Conservation (phyloP, 2,888 invertebrate genomes). For the Leptarthrus brevirostris region DNA sequence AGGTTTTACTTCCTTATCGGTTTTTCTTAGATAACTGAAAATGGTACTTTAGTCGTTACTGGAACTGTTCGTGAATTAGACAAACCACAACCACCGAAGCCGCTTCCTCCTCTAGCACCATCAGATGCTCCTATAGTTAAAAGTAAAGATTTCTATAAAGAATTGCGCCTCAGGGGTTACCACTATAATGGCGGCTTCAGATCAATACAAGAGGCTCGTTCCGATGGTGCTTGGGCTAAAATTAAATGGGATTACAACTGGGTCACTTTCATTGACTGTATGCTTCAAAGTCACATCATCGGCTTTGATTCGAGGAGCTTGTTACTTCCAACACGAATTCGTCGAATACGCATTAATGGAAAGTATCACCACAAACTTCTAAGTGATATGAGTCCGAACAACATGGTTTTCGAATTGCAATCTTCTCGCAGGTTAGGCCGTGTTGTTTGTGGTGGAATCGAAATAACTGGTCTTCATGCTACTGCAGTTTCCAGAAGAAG, state of each 20-base stretch:
- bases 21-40: slow-evolving; percentile 72
- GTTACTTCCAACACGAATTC: slow-evolving; percentile 80
- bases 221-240: slow-evolving; percentile 63
- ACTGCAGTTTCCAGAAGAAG: slow-evolving; percentile 78
- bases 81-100: slow-evolving; percentile 56
- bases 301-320: slow-evolving; percentile 77
- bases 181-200: slow-evolving; percentile 68
- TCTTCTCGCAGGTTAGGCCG: slow-evolving; percentile 60
- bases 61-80: slow-evolving; percentile 72
- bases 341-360: slow-evolving; percentile 77
- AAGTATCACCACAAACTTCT: slow-evolving; percentile 71
- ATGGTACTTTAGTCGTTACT: slow-evolving; percentile 76
- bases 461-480: slow-evolving; percentile 80
- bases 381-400: slow-evolving; percentile 63
- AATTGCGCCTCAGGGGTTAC: slow-evolving; percentile 78
- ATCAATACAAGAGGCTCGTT: slow-evolving; percentile 61
- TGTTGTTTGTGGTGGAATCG: slow-evolving; percentile 78
- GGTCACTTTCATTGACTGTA: slow-evolving; percentile 89
- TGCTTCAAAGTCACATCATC: slow-evolving; percentile 85
- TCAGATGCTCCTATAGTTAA: slow-evolving; percentile 65
- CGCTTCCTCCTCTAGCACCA: slow-evolving; percentile 56
- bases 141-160: slow-evolving; percentile 77
- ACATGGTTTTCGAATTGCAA: slow-evolving; percentile 62
- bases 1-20: no score
- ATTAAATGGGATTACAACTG: slow-evolving; percentile 83